Evolutionary conservation across 2,797 vertebrate species (phyloP), one percentile per base, ranked within the genome.

Genomic region (Balearica regulorum): DNA sequence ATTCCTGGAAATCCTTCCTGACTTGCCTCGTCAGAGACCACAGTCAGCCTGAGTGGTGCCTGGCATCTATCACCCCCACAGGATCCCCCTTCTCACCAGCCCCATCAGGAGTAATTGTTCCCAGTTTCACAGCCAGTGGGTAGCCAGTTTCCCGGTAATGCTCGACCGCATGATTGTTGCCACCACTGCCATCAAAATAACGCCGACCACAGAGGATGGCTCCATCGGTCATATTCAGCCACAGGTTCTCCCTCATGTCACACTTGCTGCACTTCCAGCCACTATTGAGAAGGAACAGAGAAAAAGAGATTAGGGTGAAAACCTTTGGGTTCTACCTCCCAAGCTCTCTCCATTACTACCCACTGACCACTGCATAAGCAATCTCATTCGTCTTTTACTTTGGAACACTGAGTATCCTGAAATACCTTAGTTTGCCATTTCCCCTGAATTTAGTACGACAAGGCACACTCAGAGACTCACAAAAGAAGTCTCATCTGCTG

Each of bases 261-360:
- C 99, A 99, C 89, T 99, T 99, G 95, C 99, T 99, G 96, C 99
- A 99, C 87, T 98, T 99, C 99, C 99, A 99, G 90, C 99, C 99
- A 80, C 99, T 99, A 41, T 44, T 8, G 55, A 37, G 5, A 39
- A 31, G 53, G 43, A 73, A 28, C 8, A 72, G 21, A 87, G 48
- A 31, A 82, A 73, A 82, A 64, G 28, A 44, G 29, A 49, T 76
- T 8, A 80, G 29, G 46, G 49, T 41, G 58, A 73, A 91, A 90
- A 54, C 5, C 21, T 75, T 10, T 5, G 31, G n/a, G 31, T 49
- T 72, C 33, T 29, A 5, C 17, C 22, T 83, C 68, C 19, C 19
- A 44, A 64, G 18, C 31, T 28, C 60, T 68, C 24, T 4, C 54
- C 46, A 5, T 33, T 48, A 29, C 15, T 41, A 26, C 25, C 31